phyloP scores from a whole-genome alignment of 1,140 invertebrate species.

The Sinella curviseta region DNA sequence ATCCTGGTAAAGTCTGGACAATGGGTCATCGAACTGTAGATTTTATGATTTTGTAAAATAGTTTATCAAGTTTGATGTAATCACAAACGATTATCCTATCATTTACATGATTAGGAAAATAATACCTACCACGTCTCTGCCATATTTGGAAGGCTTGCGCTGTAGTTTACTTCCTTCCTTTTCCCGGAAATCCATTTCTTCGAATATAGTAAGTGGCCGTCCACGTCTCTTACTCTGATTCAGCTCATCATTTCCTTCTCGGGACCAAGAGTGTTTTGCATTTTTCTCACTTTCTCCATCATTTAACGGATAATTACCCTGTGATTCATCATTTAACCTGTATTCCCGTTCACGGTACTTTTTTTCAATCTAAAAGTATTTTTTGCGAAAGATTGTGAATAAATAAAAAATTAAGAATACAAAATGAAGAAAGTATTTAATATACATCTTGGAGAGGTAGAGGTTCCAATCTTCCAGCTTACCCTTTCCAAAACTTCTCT shows the following conservation, averaged over 20 bases:
- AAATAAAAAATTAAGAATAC: too few relatives aligned
- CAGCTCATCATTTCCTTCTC: background rate
- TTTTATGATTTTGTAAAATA: too few relatives aligned
- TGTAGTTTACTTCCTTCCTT: background rate
- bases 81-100: too few relatives aligned
- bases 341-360: too few relatives aligned
- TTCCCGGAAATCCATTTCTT: background rate
- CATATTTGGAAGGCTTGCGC: background rate
- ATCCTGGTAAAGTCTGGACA: background rate
- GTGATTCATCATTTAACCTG: background rate
- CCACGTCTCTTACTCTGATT: background rate
- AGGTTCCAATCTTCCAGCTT: too few relatives aligned
- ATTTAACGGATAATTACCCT: background rate
- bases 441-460: too few relatives aligned
- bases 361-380: too few relatives aligned
- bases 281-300: background rate
- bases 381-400: background rate
- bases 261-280: background rate
- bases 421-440: too few relatives aligned
- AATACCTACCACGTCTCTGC: background rate
- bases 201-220: background rate
- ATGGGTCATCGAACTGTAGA: background rate
- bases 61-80: too few relatives aligned
- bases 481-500: background rate
- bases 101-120: too few relatives aligned